These are phyloP conservation scores for Aspidapion aeneum DNA, from an alignment of 2,888 invertebrate genomes.

Conservation along the genomic window DNA sequence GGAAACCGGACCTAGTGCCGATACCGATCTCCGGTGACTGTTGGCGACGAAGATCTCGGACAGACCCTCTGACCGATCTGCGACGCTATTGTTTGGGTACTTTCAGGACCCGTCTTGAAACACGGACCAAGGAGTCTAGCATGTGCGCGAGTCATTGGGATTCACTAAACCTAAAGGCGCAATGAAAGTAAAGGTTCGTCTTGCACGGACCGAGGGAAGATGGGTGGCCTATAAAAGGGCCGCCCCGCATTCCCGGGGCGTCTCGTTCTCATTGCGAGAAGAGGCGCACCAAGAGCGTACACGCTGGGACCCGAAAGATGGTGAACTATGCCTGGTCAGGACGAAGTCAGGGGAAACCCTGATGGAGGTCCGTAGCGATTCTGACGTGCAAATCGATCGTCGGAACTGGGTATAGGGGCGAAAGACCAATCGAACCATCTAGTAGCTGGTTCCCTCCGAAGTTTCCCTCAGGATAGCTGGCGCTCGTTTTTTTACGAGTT, in stretches of 20 bases:
- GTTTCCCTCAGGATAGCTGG: constrained; percentile 63
- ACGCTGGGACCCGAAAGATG: constrained; percentile 68
- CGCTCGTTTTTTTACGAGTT: constrained; percentile 48
- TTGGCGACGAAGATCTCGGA: constrained; percentile 24
- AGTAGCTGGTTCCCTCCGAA: constrained; percentile 75
- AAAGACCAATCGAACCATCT: constrained; percentile 73
- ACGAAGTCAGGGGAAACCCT: constrained; percentile 66
- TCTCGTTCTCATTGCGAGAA: constrained; percentile 48
- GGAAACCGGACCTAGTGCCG: constrained; percentile 16
- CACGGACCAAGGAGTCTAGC: constrained; percentile 73
- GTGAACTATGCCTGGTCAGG: constrained; percentile 70
- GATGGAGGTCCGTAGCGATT: constrained; percentile 70
- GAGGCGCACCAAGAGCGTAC: constrained; percentile 59
- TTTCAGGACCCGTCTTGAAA: constrained; percentile 71
- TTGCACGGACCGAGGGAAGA: constrained; percentile 47
- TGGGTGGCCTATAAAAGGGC: constrained; percentile 36
- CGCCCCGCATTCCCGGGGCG: constrained; percentile 48
- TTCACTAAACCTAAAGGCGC: constrained; percentile 58
- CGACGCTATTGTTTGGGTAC: constrained; percentile 44
- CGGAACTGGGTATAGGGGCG: constrained; percentile 70
- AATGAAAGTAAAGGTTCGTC: constrained; percentile 60
- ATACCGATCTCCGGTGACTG: constrained; percentile 14
- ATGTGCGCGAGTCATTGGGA: constrained; percentile 68
- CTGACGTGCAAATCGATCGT: constrained; percentile 80
- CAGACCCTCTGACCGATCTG: constrained; percentile 36